Evolutionary conservation across 2,797 vertebrate genomes (phyloP).

Genomic region (Hyperoplus immaculatus): DNA sequence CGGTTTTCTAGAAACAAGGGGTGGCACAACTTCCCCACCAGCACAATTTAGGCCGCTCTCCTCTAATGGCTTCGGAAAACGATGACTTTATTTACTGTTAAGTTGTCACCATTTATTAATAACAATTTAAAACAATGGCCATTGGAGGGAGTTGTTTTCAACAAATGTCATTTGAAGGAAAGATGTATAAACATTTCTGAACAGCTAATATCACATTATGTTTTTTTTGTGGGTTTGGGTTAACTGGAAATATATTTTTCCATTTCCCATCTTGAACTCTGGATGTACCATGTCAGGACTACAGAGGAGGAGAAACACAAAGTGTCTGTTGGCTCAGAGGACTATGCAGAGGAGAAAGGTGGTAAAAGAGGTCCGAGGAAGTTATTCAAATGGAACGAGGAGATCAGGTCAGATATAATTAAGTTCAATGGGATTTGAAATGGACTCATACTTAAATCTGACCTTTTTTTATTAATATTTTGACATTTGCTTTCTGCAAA

Average conservation of each 20-base stretch:
- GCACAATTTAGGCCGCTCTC: too few relatives aligned
- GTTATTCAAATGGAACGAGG: conserved; percentile 94
- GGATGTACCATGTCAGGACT: conserved; percentile 38
- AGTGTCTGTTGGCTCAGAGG: conserved; percentile 79
- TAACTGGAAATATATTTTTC: background rate
- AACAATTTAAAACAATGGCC: background rate
- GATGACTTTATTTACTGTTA: too few relatives aligned
- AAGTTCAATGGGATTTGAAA: background rate
- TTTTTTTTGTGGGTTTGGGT: background rate
- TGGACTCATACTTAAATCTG: background rate
- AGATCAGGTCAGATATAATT: conserved; percentile 89
- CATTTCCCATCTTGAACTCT: background rate
- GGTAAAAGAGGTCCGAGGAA: conserved; percentile 91
- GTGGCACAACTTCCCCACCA: too few relatives aligned
- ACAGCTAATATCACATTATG: background rate
- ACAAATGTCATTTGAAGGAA: background rate
- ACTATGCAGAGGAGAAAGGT: conserved; percentile 87
- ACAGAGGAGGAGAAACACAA: conserved; percentile 86
- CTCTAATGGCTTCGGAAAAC: too few relatives aligned
- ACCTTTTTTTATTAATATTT: too few relatives aligned
- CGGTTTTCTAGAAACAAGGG: too few relatives aligned
- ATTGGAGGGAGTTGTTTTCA: background rate
- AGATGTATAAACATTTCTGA: background rate
- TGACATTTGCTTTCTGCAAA: too few relatives aligned
- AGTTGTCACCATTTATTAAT: background rate